Conservation (phyloP, 1,140 invertebrate genomes). For the Grapholita molesta region DNA sequence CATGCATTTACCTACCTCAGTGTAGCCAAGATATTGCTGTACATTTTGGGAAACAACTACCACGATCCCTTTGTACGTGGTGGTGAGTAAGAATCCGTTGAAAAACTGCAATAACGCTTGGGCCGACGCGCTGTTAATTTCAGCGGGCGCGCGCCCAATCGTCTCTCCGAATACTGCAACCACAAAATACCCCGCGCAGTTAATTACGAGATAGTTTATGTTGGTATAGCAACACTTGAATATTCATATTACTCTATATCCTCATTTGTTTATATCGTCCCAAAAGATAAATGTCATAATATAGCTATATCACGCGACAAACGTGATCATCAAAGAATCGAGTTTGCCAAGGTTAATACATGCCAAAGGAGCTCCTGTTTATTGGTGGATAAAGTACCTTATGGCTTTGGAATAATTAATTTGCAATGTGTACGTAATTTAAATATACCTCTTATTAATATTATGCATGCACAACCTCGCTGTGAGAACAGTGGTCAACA, state of each 20-base stretch:
- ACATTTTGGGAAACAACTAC: conserved; percentile 92
- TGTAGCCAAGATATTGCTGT: conserved; percentile 89
- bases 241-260: too few relatives aligned
- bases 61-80: conserved; percentile 90
- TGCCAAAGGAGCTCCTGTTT: background rate
- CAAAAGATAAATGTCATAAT: background rate
- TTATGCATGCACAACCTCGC: background rate
- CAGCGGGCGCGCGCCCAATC: conserved; percentile 35
- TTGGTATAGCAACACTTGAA: too few relatives aligned
- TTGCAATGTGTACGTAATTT: background rate
- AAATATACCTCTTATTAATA: background rate
- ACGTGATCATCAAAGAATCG: too few relatives aligned
- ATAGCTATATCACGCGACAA: background rate
- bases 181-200: background rate
- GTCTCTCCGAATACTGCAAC: conserved; percentile 75
- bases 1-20: conserved; percentile 82
- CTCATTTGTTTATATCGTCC: too few relatives aligned
- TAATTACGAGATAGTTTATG: too few relatives aligned
- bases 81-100: conserved; percentile 87
- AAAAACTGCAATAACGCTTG: conserved; percentile 74
- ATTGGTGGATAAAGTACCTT: background rate
- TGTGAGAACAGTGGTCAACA: background rate
- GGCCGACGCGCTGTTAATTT: conserved; percentile 51
- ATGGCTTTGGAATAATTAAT: background rate
- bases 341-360: background rate